Base-by-base conservation (phyloP, 2,888 invertebrate species). In the Sphaeridia pumilis region DNA sequence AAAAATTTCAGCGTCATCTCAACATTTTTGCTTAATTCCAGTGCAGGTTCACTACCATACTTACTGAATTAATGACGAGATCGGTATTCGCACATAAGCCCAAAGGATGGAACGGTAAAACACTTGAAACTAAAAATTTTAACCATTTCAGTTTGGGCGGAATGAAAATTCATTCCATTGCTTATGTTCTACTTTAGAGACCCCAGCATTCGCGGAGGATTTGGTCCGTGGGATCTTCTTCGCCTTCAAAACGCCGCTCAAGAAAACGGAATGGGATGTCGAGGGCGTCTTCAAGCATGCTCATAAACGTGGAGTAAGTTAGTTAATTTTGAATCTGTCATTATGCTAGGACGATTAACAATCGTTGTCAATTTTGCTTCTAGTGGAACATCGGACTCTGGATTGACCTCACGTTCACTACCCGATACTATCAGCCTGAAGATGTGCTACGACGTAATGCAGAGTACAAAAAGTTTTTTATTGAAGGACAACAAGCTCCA, bases 361-460 rank as follows among this genome's bases (percentile, higher is more conserved):
- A n/a, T n/a, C n/a, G n/a, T n/a, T n/a, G n/a, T n/a, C n/a, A n/a
- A n/a, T n/a, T n/a, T n/a, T n/a, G n/a, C n/a, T 56, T 58, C 35
- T 69, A 89, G 87, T 73, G 83, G 21, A 88, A 86, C 68, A 72
- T 99, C 55, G 97, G 97, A 0, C 71, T 98, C 22, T 92, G 97
- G 89, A 83, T 99, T 58, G 97, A 98, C 72, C 75, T 99, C 59
- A 97, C 98, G 1, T 93, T 95, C 68, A 97, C 98, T 0, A 80
- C 76, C 57, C 77, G 97, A 54, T 98, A 94, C 72, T 99, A 99
- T 70, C 66, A 73, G 58, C 78, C 88, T 66, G 83, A 82, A 59
- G 70, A 74, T n/a, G 81, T 82, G 55, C 77, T 97, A 22, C 87
- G 87, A 67, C 73, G 76, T 1, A 83, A 78, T 14, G 84, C 87